Evolutionary conservation across 2,797 vertebrate genomes (phyloP).

Genomic region (Pangasius macronema): DNA sequence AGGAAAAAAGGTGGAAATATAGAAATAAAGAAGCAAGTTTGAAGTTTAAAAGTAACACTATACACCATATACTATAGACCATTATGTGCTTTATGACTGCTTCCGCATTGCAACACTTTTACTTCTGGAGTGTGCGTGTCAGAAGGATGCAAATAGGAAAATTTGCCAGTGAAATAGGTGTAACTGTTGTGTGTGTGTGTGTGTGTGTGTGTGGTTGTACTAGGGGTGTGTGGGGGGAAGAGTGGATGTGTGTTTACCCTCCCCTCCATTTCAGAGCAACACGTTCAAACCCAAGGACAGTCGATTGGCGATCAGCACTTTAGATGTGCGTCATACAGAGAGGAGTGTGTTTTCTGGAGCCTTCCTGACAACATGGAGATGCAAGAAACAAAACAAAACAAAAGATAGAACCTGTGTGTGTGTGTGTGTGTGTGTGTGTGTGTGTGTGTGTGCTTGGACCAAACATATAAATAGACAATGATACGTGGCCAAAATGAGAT

Average conservation of each 20-base stretch:
- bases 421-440: background rate
- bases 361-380: constrained; percentile 52
- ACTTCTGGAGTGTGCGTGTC: constrained; percentile 48
- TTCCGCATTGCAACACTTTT: constrained; percentile 17
- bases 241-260: constrained; percentile 24
- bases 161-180: constrained; percentile 60
- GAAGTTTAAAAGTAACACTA: background rate
- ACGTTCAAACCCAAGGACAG: constrained; percentile 49
- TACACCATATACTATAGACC: no score
- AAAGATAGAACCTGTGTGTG: background rate
- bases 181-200: constrained; percentile 51
- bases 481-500: constrained; percentile 30
- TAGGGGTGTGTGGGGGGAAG: background rate
- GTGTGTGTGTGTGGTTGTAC: background rate
- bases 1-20: background rate
- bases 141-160: constrained; percentile 57
- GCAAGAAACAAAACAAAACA: background rate
- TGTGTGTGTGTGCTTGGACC: background rate
- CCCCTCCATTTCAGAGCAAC: constrained; percentile 20
- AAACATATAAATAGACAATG: constrained; percentile 24
- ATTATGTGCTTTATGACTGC: background rate
- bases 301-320: constrained; percentile 39
- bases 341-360: constrained; percentile 29
- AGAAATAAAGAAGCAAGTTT: background rate
- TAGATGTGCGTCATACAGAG: constrained; percentile 51